Base-by-base conservation (phyloP, 1,140 invertebrate genomes). In the Eupeodes corollae region DNA sequence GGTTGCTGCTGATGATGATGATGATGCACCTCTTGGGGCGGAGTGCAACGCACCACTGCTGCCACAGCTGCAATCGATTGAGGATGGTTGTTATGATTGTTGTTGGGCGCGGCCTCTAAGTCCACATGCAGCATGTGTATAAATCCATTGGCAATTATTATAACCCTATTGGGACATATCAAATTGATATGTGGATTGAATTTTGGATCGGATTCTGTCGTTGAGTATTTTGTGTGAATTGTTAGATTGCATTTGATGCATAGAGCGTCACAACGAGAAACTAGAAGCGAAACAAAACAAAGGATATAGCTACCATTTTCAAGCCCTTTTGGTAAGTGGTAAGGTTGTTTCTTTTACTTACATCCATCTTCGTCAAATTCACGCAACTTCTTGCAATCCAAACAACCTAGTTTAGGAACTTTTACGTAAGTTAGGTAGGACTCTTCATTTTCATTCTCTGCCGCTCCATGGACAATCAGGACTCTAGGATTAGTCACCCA, bases 401-500 rank as follows among this genome's bases (percentile, higher is more conserved):
- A 52, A 55, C 66, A 68, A 52, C 66, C 66, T 26, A 68, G 50
- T 47, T 62, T 68, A 61, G 66, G 66, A 65, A 68, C 66, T 58
- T 63, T 62, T 8, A 68, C 54, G 42, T 66, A 65, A 47, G 63
- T 65, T 19, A 68, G 59, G 49, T 68, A 68, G 41, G 61, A 67
- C 47, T 68, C 65, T 51, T 68, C 65, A 41, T 61, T 59, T 52
- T 68, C 66, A 35, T 61, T 56, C 16, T 53, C 65, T 14, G 61
- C 54, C 15, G 57, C 58, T 2, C 76, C 75, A 66, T 78, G 76
- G 1, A 77, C 70, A 33, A 78, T 72, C 18, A 78, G 56, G 13
- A 76, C 67, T 35, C 68, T 71, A 38, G 74, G 70, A 54, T 76
- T 74, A 44, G 74, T 68, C 43, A 73, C 75, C 76, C 76, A 78